Conservation (phyloP, 2,888 invertebrate species). For the Argyresthia goedartella region DNA sequence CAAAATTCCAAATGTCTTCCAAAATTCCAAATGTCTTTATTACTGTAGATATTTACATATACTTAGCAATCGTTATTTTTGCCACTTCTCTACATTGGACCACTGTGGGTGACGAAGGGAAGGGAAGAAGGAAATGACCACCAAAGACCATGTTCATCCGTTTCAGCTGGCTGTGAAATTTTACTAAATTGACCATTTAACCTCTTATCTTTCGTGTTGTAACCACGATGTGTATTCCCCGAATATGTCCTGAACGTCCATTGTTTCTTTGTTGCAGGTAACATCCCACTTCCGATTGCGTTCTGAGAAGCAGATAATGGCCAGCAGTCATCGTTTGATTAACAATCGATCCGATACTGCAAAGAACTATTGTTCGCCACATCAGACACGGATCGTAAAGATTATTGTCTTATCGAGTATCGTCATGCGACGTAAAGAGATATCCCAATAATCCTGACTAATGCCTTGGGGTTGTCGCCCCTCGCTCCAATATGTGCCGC, state of each 20-base stretch:
- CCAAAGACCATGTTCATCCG: no score
- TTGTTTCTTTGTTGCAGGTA: constrained; percentile 1
- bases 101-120: no score
- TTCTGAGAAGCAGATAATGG: neutral
- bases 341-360: neutral
- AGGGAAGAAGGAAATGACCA: no score
- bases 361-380: constrained; percentile 7
- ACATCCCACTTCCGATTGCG: neutral
- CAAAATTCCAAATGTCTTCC: no score
- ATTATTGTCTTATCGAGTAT: constrained; percentile 51
- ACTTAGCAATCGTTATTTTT: no score
- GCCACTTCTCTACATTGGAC: no score
- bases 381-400: constrained; percentile 39
- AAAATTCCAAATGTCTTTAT: no score
- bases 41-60: no score
- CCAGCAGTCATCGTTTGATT: neutral
- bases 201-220: no score
- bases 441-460: constrained; percentile 55
- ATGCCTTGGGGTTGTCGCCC: constrained; percentile 49
- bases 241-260: neutral
- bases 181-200: no score
- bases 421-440: constrained; percentile 52
- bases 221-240: no score
- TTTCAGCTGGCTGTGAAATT: no score
- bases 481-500: constrained; percentile 39